These are phyloP conservation scores for Melipona beecheii DNA, from an alignment of 2,888 invertebrate species.

Conservation along the genomic window DNA sequence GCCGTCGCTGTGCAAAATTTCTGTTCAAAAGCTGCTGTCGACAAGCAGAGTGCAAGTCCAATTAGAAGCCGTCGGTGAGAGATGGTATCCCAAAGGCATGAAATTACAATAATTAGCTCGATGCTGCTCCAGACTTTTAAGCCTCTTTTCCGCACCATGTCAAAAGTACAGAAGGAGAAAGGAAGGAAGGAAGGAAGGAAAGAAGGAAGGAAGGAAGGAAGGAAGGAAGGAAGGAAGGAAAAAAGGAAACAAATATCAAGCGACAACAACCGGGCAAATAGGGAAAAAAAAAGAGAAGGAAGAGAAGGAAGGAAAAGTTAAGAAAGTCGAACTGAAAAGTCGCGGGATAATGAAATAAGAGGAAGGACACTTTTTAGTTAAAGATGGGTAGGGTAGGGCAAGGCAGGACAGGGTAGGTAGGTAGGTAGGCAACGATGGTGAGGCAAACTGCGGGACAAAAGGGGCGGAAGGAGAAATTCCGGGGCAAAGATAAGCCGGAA, in stretches of 20 bases:
- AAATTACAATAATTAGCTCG: slow-evolving; percentile 51
- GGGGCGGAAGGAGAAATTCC: slow-evolving; percentile 5
- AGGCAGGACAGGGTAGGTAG: too few species aligned
- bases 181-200: neutral
- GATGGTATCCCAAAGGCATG: slow-evolving; percentile 31
- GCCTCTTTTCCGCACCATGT: slow-evolving; percentile 33
- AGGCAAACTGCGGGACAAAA: too few species aligned
- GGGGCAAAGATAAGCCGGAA: slow-evolving; percentile 47
- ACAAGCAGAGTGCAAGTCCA: slow-evolving; percentile 17
- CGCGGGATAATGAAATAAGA: slow-evolving; percentile 41
- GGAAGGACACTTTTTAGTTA: slow-evolving; percentile 31
- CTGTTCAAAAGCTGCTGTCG: slow-evolving; percentile 9
- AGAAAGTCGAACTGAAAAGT: slow-evolving; percentile 33
- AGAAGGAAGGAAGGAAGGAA: neutral
- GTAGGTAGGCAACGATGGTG: too few species aligned
- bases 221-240: neutral
- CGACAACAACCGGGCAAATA: neutral
- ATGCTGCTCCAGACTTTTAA: slow-evolving; percentile 28
- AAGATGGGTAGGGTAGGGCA: neutral
- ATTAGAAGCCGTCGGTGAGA: slow-evolving; percentile 22
- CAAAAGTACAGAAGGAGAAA: neutral
- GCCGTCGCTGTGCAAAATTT: neutral
- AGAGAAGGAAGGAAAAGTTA: neutral
- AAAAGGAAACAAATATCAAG: slow-evolving; percentile 7
- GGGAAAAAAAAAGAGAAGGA: neutral